Base-by-base conservation (phyloP, 2,797 vertebrate species). In the Lutjanus argentimaculatus region DNA sequence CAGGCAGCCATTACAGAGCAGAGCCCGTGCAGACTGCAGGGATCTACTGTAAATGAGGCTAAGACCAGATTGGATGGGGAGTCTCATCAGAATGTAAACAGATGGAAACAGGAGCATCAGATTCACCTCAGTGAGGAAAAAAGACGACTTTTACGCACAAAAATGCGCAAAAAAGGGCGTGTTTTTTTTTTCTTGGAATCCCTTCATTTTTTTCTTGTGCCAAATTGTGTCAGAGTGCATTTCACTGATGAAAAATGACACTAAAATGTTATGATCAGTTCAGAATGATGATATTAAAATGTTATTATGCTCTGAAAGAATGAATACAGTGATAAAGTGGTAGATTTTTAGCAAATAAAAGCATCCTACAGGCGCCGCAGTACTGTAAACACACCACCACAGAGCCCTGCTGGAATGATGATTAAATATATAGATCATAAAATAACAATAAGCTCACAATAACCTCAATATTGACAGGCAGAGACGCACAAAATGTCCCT, bases 1-100 rank as follows among this genome's bases (percentile, higher is more conserved):
- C 67, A 73, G 83, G 85, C 91, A 85, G 85, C 86, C 85, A 90
- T 90, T 85, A 88, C 76, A 85, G 81, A 88, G 56, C 8, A 11
- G 49, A 78, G 67, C 55, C 66, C 36, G 25, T 30, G 25, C 25
- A 14, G 67, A 61, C 63, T 73, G 75, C 67, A 46, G 67, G 74
- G 86, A 70, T 77, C 57, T 73, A 30, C 67, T 70, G 67, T 46
- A 62, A 82, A 74, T 45, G 62, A 79, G 75, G 63, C 70, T 84
- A 65, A 79, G 51, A 69, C 48, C 72, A 56, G 67, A 81, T 66
- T 49, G 21, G 57, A 75, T 52, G 63, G 25, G 25, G 49, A 78
- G 64, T 10, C 30, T 30, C 6, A 16, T 53, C 43, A 61, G 30
- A 59, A 65, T 63, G 79, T 85, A 74, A 88, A 86, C 87, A 86